phyloP scores from a whole-genome alignment of 1,140 invertebrate species.

The Bombus vancouverensis region DNA sequence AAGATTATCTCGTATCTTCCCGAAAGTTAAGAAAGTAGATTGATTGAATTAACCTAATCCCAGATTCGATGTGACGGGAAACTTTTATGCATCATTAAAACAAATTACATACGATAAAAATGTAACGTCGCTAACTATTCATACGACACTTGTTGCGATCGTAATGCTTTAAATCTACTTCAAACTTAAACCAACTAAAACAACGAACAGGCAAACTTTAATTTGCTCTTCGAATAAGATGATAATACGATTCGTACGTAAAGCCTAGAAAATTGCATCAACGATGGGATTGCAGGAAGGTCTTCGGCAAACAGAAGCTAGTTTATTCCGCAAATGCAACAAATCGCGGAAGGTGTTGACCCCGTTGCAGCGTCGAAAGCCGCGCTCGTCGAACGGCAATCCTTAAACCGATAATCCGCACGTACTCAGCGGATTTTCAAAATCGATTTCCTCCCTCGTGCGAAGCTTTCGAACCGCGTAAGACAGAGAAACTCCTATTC shows the following conservation, averaged over 20 bases:
- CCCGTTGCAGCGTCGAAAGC: not conserved
- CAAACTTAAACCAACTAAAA: too few species aligned
- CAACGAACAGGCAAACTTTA: not conserved
- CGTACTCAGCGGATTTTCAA: slow-evolving; percentile 24
- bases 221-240: not conserved
- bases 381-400: not conserved
- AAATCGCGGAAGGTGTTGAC: slow-evolving; percentile 19
- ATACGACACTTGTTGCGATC: not conserved
- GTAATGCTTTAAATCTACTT: not conserved
- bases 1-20: too few species aligned
- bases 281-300: not conserved
- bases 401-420: slow-evolving; percentile 8
- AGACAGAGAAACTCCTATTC: not conserved
- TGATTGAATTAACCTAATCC: too few species aligned
- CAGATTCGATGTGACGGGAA: too few species aligned
- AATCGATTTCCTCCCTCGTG: not conserved
- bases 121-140: not conserved
- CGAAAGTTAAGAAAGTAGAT: too few species aligned
- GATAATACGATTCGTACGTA: not conserved
- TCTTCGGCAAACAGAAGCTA: not conserved
- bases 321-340: not conserved
- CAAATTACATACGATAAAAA: not conserved
- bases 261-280: not conserved
- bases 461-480: not conserved
- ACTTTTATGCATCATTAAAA: not conserved